Percentiles rank a stretch among this genome's conserved stretches.
Evolutionary conservation across 2,888 invertebrate species (phyloP).

Genomic region (Blastobasis lacticolella): DNA sequence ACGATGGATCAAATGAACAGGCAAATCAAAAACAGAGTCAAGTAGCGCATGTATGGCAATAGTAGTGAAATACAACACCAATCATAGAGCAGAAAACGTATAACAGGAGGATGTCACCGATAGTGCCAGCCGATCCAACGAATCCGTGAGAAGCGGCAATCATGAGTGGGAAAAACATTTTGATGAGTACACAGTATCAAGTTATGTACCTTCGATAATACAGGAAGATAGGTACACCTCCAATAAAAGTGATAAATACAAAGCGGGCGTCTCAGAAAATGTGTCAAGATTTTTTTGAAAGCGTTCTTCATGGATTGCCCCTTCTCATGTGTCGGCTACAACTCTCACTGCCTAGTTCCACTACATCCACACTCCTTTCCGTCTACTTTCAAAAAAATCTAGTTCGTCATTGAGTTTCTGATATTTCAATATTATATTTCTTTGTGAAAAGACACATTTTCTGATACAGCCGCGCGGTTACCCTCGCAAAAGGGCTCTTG

Average conservation of each 20-base stretch:
- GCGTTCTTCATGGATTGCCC: slow-evolving; percentile 71
- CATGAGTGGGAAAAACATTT: slow-evolving; percentile 73
- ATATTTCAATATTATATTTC: slow-evolving; percentile 67
- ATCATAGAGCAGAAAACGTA: slow-evolving; percentile 25
- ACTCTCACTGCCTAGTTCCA: slow-evolving; percentile 32
- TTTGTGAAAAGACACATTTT: slow-evolving; percentile 85
- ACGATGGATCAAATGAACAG: slow-evolving; percentile 2
- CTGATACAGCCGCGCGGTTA: slow-evolving; percentile 74
- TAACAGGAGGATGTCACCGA: slow-evolving; percentile 46
- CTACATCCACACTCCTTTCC: slow-evolving; percentile 63
- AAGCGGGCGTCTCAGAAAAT: slow-evolving; percentile 78
- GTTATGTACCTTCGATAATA: slow-evolving; percentile 21
- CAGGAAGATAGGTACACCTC: slow-evolving; percentile 23
- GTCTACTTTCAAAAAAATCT: slow-evolving; percentile 78
- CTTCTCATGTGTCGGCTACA: slow-evolving; percentile 31
- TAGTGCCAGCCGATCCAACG: slow-evolving; percentile 67
- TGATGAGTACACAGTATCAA: slow-evolving; percentile 45
- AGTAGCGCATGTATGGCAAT: slow-evolving; percentile 44
- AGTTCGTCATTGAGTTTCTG: slow-evolving; percentile 57
- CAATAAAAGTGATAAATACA: slow-evolving; percentile 30
- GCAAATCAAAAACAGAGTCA: slow-evolving; percentile 33
- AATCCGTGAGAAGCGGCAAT: slow-evolving; percentile 73
- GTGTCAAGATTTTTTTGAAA: slow-evolving; percentile 79
- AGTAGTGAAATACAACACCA: slow-evolving; percentile 17
- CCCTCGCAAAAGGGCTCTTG: slow-evolving; percentile 18